Conservation (phyloP, 1,140 invertebrate genomes). For the Lordiphosa stackelbergi region DNA sequence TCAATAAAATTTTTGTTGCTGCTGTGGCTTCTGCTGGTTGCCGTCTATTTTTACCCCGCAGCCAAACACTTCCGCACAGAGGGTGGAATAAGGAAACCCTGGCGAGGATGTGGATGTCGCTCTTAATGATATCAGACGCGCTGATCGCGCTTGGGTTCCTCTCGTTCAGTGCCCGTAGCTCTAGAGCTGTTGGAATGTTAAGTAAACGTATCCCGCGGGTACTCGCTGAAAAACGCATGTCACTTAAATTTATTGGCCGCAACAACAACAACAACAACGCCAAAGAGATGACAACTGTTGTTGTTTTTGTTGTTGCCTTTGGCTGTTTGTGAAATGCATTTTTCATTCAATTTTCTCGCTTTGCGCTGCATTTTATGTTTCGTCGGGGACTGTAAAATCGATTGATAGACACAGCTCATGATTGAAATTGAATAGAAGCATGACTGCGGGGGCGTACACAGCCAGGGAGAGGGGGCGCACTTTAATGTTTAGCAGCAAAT, state of each 20-base stretch:
- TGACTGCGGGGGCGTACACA: constrained; percentile 9
- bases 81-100: constrained; percentile 19
- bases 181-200: constrained; percentile 56
- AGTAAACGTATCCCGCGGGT: constrained; percentile 70
- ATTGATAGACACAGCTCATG: constrained; percentile 62
- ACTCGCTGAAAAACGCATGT: constrained; percentile 74
- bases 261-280: constrained; percentile 22
- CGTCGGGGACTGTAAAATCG: constrained; percentile 62
- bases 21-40: constrained; percentile 24
- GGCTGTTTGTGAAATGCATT: constrained; percentile 59
- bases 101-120: constrained; percentile 52
- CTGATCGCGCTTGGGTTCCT: constrained; percentile 30
- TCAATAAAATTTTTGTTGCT: constrained; percentile 39
- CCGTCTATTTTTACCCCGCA: constrained; percentile 52
- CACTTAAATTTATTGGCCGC: constrained; percentile 74
- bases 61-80: constrained; percentile 49
- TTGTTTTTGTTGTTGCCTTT: constrained; percentile 13
- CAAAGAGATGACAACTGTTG: constrained; percentile 18
- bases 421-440: constrained; percentile 58
- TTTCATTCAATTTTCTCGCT: constrained; percentile 66
- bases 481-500: constrained; percentile 60
- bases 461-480: neutral
- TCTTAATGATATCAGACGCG: constrained; percentile 65
- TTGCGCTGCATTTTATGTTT: constrained; percentile 48
- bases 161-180: constrained; percentile 34